Conservation (phyloP, 1,140 invertebrate species). For the Arctopsyche grandis region DNA sequence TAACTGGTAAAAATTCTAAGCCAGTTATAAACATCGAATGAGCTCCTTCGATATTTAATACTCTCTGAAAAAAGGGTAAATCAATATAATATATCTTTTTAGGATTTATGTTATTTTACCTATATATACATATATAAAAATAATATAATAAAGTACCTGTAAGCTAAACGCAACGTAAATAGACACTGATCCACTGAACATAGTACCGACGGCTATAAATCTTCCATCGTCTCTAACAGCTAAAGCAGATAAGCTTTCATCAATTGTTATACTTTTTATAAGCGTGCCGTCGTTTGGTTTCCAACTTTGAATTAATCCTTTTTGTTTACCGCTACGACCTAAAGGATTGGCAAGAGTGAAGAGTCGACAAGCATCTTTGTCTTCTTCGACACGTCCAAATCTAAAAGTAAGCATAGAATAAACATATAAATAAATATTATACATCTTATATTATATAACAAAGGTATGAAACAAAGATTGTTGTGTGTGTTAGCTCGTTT, state of each 20-base stretch:
- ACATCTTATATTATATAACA: too few species aligned
- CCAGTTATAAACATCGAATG: conserved; percentile 97
- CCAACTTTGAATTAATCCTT: conserved; percentile 80
- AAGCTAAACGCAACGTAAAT: conserved; percentile 93
- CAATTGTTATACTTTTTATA: conserved; percentile 67
- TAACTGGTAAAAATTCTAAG: conserved; percentile 85
- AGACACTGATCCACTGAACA: conserved; percentile 90
- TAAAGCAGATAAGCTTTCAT: conserved; percentile 84
- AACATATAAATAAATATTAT: too few species aligned
- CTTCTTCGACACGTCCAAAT: conserved; percentile 76
- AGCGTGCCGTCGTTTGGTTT: conserved; percentile 69
- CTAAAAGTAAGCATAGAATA: conserved; percentile 66
- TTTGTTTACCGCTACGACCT: conserved; percentile 73
- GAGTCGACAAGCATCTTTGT: conserved; percentile 72
- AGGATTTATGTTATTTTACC: too few species aligned
- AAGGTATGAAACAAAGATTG: too few species aligned
- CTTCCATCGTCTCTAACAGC: conserved; percentile 90
- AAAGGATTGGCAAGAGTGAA: conserved; percentile 87
- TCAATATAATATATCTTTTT: conserved; percentile 22
- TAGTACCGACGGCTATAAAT: conserved; percentile 91
- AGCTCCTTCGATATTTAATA: conserved; percentile 82
- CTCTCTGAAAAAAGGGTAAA: conserved; percentile 69
- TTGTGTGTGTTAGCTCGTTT: too few species aligned
- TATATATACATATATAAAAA: neutral
- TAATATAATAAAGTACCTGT: conserved; percentile 69